Evolutionary conservation across 2,888 invertebrate genomes (phyloP).

Genomic region (Siphonodentalium dalli): DNA sequence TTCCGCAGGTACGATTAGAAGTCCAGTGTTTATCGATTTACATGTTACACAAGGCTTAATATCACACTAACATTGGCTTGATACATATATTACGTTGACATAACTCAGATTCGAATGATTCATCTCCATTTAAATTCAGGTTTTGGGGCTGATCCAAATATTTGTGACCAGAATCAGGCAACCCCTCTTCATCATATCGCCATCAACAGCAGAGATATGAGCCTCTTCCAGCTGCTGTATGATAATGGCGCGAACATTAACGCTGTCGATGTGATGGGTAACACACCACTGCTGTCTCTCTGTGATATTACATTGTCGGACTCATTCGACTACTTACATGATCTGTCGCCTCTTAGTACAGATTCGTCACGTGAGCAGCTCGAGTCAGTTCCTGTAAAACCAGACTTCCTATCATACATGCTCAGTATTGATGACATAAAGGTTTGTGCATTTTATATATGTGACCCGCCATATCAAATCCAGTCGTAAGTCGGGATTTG

Average conservation of each 20-base stretch:
- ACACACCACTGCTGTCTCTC: conserved; percentile 48
- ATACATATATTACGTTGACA: too few species aligned
- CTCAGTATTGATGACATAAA: too few species aligned
- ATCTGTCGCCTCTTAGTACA: conserved; percentile 43
- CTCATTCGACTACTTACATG: conserved; percentile 41
- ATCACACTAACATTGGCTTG: too few species aligned
- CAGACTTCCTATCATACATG: conserved; percentile 41
- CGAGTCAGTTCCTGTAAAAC: conserved; percentile 37
- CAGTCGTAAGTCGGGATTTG: too few species aligned
- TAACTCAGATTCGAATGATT: too few species aligned
- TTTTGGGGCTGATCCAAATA: conserved; percentile 50
- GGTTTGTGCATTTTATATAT: too few species aligned
- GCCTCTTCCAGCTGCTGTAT: conserved; percentile 42
- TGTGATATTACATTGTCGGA: conserved; percentile 46
- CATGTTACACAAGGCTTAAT: too few species aligned
- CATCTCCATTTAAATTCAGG: conserved; percentile 34
- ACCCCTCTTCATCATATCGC: conserved; percentile 46
- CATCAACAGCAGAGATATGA: conserved; percentile 40
- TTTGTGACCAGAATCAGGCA: conserved; percentile 42
- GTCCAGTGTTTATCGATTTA: too few species aligned
- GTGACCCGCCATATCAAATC: too few species aligned
- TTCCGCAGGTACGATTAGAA: too few species aligned
- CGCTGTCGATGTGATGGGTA: conserved; percentile 39
- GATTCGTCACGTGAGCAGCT: conserved; percentile 41
- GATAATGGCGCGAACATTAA: conserved; percentile 52